Evolutionary conservation across 2,888 invertebrate species (phyloP), one percentile per base, ranked within the genome.

Genomic region (Apamea monoglypha): DNA sequence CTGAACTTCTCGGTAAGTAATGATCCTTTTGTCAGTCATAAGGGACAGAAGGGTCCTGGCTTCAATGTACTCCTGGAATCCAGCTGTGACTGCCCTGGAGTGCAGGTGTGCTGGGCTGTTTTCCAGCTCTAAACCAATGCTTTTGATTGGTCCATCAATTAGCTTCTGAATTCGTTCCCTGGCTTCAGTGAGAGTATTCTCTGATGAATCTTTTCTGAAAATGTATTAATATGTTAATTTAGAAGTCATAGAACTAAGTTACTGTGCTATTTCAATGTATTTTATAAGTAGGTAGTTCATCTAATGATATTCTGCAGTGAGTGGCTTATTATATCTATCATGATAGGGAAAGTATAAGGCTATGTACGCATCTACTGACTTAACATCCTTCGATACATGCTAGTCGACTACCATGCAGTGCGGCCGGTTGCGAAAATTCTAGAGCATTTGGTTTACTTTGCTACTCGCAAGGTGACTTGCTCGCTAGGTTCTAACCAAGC

Each of bases 1-100:
- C 81, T 97, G 97, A 10, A 98, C 92, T 71, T 97, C 96, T 1
- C 95, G 90, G 96, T 98, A 98, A 76, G 97, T 95, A 7, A 98
- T 97, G 12, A 99, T 96, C 18, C 92, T 94, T 74, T 97, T 97
- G 25, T 95, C 95, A 82, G 97, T 97, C 86, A 98, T 95, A 89
- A 98, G 98, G 78, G 98, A 98, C 91, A 98, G 98, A 87, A 99
- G 98, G 10, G 98, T 98, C 71, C 98, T 96, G 0, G 99, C 99
- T 95, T 99, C 99, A 76, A 99, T 97, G 90, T 98, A 99, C 94
- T 99, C 99, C 92, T 99, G 98, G 78, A 97, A 94, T 7, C 96
- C 97, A 44, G 95, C 95, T 6, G 96, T 96, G 2, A 96, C 93
- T 0, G 96, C 96, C 44, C 94, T 90, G 2, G 92, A 91, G 78